Evolutionary conservation across 2,888 invertebrate genomes (phyloP).

Genomic region (Archips xylosteana): DNA sequence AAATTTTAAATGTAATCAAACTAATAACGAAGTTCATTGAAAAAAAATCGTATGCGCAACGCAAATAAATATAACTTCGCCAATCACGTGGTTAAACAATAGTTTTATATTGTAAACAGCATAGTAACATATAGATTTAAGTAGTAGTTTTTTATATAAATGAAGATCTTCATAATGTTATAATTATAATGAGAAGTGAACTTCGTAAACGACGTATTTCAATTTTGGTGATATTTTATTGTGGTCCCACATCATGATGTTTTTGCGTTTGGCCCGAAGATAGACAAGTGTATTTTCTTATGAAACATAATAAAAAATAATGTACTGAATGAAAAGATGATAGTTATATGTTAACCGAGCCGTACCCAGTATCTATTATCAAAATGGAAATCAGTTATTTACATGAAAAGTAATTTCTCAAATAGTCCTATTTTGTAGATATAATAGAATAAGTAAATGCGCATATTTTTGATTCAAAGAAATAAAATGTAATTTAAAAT

Average conservation of each 20-base stretch:
- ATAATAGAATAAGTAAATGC: conserved; percentile 18
- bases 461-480: conserved; percentile 23
- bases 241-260: not conserved
- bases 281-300: not conserved
- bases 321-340: not conserved
- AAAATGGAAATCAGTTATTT: not conserved
- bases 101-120: conserved; percentile 8
- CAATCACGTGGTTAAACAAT: not conserved
- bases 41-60: not conserved
- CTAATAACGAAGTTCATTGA: not conserved
- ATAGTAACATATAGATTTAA: conserved; percentile 26
- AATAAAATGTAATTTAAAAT: conserved; percentile 8
- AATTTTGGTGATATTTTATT: not conserved
- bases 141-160: conserved; percentile 39
- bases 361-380: not conserved
- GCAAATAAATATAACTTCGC: not conserved
- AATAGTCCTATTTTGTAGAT: conserved; percentile 27
- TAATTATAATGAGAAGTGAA: conserved; percentile 6
- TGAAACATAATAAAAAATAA: not conserved
- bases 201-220: conserved; percentile 1
- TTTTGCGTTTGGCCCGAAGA: not conserved
- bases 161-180: conserved; percentile 39
- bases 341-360: not conserved
- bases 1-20: no score
- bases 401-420: not conserved